These are phyloP conservation scores for Siphonodentalium dalli DNA, from an alignment of 2,888 invertebrate genomes.

Conservation along the genomic window DNA sequence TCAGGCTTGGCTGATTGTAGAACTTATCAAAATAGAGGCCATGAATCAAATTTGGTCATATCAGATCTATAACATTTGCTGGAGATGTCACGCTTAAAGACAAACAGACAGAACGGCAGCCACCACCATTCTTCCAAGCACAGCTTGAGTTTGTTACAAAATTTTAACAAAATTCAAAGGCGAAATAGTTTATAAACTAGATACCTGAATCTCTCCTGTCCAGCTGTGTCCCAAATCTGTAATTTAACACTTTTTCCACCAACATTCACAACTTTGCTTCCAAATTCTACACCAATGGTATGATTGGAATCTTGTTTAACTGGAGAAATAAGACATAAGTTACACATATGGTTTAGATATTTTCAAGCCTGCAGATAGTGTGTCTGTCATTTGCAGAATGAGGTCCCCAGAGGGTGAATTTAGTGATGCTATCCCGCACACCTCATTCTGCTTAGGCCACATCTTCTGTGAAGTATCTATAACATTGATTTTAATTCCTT, in stretches of 20 bases:
- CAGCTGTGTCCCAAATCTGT: conserved; percentile 70
- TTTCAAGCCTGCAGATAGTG: too few relatives aligned
- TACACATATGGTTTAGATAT: too few relatives aligned
- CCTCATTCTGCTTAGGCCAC: too few relatives aligned
- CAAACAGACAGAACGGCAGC: neutral
- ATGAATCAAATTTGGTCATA: conserved; percentile 1
- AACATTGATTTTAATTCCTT: too few relatives aligned
- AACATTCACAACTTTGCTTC: conserved; percentile 83
- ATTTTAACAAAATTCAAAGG: neutral
- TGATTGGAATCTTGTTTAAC: conserved; percentile 85
- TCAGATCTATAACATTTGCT: neutral
- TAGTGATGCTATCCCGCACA: too few relatives aligned
- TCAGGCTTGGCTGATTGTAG: too few relatives aligned
- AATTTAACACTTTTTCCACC: conserved; percentile 83
- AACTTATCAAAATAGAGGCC: too few relatives aligned
- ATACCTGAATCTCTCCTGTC: conserved; percentile 63
- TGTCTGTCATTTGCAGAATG: too few relatives aligned
- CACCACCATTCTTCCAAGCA: neutral
- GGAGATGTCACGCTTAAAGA: neutral
- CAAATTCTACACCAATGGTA: conserved; percentile 87
- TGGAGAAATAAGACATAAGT: conserved; percentile 65
- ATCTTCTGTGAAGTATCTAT: too few relatives aligned
- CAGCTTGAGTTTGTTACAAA: neutral
- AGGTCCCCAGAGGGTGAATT: too few relatives aligned
- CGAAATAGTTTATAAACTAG: neutral